Evolutionary conservation across 2,113 vertebrate species (phyloP).

Genomic region (Atrichornis clamosus): DNA sequence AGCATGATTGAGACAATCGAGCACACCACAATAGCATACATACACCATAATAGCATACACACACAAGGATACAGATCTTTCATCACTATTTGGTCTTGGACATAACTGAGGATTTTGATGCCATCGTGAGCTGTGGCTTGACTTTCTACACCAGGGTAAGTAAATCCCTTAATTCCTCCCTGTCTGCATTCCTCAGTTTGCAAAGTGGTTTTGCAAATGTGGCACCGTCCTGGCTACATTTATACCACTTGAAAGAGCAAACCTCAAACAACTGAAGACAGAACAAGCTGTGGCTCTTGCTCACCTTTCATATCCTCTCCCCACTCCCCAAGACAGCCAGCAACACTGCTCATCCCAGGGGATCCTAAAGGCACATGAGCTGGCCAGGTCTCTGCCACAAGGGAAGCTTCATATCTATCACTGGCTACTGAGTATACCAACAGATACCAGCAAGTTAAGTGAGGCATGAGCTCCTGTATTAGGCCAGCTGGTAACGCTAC

Average conservation of each 20-base stretch:
- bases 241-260: background rate
- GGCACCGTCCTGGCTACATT: background rate
- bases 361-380: background rate
- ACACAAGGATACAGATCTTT: background rate
- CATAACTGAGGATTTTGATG: background rate
- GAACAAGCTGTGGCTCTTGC: background rate
- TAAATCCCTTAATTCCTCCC: background rate
- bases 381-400: background rate
- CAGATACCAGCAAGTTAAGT: background rate
- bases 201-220: background rate
- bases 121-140: background rate
- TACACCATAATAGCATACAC: background rate
- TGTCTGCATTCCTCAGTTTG: background rate
- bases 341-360: background rate
- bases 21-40: background rate
- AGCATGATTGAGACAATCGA: background rate
- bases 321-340: background rate
- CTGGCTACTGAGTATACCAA: background rate
- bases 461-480: background rate
- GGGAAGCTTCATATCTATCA: background rate
- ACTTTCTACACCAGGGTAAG: background rate
- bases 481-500: background rate
- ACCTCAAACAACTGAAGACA: background rate
- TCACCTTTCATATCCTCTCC: background rate
- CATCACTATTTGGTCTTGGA: background rate